phyloP scores from a whole-genome alignment of 2,797 vertebrate genomes.

The Zonotrichia albicollis region DNA sequence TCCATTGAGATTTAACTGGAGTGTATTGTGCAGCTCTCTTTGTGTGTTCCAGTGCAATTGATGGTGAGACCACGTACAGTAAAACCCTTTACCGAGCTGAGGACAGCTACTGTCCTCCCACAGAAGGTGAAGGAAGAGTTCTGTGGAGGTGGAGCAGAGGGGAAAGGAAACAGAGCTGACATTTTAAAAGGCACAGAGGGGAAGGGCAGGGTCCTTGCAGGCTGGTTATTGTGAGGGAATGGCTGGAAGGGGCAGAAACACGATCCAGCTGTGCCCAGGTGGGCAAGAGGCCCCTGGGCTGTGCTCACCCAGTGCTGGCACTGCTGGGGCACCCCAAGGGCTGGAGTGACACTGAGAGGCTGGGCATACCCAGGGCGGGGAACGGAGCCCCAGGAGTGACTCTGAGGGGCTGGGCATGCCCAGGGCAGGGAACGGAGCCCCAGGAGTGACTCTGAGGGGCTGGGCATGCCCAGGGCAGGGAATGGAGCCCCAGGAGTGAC shows the following conservation, averaged over 20 bases:
- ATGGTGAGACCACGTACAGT: conserved; percentile 4
- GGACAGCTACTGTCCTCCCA: conserved; percentile 44
- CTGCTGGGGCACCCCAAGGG: not conserved
- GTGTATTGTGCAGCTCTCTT: not conserved
- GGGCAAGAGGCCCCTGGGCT: not conserved
- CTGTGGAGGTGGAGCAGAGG: not conserved
- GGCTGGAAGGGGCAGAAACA: not conserved
- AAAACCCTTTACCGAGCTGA: conserved; percentile 21
- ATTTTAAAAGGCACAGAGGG: conserved; percentile 33
- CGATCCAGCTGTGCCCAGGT: not conserved
- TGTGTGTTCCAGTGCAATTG: not conserved
- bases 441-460: too few species aligned
- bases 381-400: too few species aligned
- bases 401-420: not conserved
- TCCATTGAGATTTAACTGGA: conserved; percentile 24
- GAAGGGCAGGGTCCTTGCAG: conserved; percentile 44
- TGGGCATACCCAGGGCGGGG: not conserved
- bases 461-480: too few species aligned
- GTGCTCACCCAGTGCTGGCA: not conserved
- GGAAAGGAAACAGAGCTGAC: conserved; percentile 22
- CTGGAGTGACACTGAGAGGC: not conserved
- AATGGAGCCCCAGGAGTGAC: too few species aligned
- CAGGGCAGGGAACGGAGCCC: not conserved
- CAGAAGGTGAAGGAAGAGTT: not conserved
- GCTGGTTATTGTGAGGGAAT: not conserved